Conservation (phyloP, 2,797 vertebrate species). For the Apogon hyalosoma region DNA sequence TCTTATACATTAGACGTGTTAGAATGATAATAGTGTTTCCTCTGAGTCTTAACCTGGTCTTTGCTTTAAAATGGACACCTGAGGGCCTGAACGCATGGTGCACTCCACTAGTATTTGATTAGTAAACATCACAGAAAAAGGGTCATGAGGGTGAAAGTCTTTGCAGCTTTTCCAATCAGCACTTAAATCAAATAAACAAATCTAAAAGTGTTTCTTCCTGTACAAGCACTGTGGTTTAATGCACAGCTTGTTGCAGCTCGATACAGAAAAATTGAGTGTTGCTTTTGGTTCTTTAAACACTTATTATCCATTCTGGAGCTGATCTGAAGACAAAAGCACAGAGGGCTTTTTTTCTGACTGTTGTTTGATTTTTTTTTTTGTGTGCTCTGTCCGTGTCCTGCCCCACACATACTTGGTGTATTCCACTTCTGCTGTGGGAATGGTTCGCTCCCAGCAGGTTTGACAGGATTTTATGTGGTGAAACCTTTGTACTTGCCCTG, state of each 20-base stretch:
- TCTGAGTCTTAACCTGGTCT: background rate
- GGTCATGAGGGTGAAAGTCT: background rate
- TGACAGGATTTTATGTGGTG: constrained; percentile 71
- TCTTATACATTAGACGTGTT: background rate
- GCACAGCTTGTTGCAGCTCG: background rate
- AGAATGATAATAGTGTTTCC: background rate
- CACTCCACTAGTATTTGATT: background rate
- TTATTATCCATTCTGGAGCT: background rate
- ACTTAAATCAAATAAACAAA: background rate
- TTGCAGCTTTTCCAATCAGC: background rate
- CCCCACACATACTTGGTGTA: constrained; percentile 36
- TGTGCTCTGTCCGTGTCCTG: too few species aligned
- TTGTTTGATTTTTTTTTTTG: background rate
- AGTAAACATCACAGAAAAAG: background rate
- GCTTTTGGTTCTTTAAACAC: background rate
- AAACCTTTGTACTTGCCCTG: constrained; percentile 65
- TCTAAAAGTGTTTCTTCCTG: background rate
- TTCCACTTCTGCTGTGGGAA: constrained; percentile 3
- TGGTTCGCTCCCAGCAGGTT: constrained; percentile 70
- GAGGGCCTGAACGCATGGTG: background rate
- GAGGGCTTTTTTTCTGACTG: background rate
- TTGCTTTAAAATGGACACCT: background rate
- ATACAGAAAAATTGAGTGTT: background rate
- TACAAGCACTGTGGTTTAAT: background rate
- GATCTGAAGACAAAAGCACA: background rate